Conservation (phyloP, 2,888 invertebrate genomes). For the Lepidonotus clava region DNA sequence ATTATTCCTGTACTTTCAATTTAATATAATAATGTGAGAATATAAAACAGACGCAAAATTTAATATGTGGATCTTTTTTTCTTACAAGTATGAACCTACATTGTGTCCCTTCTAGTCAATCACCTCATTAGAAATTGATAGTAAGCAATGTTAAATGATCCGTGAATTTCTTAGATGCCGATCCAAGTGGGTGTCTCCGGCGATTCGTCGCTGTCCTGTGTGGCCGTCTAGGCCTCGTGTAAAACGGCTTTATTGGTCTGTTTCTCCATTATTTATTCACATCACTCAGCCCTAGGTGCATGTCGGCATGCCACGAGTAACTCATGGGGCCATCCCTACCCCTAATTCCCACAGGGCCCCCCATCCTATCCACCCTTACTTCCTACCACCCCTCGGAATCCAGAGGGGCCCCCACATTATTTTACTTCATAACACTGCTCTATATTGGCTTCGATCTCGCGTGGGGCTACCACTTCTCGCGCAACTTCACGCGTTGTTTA, state of each 20-base stretch:
- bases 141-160: slow-evolving; percentile 13
- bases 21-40: no score
- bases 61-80: no score
- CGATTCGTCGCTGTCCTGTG: background rate
- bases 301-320: slow-evolving; percentile 29
- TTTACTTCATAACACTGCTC: slow-evolving; percentile 20
- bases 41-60: no score
- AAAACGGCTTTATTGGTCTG: slow-evolving; percentile 38
- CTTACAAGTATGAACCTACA: no score
- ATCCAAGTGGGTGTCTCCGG: no score
- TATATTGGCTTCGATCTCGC: slow-evolving; percentile 24
- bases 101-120: no score
- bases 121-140: background rate
- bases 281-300: background rate
- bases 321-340: background rate
- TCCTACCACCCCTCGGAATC: background rate
- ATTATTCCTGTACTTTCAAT: no score
- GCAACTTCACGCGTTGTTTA: background rate
- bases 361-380: background rate
- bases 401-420: background rate
- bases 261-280: slow-evolving; percentile 39
- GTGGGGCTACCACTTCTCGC: background rate
- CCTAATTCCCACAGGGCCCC: background rate
- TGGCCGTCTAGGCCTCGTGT: background rate
- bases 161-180: no score